Evolutionary conservation across 2,797 vertebrate species (phyloP).

Genomic region (Aldrovandia affinis): DNA sequence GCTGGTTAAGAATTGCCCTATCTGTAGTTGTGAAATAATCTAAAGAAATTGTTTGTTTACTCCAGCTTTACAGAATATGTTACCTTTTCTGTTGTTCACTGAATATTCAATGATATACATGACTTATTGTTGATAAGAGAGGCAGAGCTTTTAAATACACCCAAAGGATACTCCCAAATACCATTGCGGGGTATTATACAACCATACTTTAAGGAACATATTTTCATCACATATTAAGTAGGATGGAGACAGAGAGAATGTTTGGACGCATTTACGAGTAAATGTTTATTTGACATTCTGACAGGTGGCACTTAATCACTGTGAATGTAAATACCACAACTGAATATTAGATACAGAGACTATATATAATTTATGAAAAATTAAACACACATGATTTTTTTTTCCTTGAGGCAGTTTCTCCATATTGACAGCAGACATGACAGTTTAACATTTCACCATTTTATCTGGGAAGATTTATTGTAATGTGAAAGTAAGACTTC

Average conservation of each 20-base stretch:
- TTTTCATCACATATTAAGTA: neutral
- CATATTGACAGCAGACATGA: constrained; percentile 43
- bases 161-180: neutral
- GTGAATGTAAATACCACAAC: no score
- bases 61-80: neutral
- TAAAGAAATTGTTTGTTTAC: neutral
- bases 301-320: no score
- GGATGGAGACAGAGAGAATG: neutral
- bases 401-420: constrained; percentile 42
- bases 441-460: constrained; percentile 40
- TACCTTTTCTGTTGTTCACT: neutral
- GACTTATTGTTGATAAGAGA: neutral
- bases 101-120: neutral
- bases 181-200: neutral
- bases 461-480: constrained; percentile 53
- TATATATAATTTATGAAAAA: no score
- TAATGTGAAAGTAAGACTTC: constrained; percentile 49
- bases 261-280: no score
- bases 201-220: neutral
- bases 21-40: neutral
- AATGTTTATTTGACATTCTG: no score
- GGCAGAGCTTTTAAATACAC: neutral
- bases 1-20: neutral
- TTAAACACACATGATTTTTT: constrained; percentile 43
- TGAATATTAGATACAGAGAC: no score